phyloP scores from a whole-genome alignment of 1,140 invertebrate species.

The Ctenoplectra terminalis region DNA sequence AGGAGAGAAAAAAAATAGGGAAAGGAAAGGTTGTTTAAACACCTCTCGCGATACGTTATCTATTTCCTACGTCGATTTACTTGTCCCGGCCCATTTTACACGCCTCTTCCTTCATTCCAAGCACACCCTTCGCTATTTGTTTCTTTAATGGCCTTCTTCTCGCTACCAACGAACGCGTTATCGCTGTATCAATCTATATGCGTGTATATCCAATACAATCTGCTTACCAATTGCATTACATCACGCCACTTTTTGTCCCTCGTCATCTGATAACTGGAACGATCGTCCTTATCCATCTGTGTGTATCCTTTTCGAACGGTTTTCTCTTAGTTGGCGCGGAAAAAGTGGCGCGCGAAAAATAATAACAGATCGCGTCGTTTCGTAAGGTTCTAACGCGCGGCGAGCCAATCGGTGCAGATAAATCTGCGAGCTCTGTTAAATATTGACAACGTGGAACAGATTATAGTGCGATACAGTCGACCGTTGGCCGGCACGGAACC shows the following conservation, averaged over 20 bases:
- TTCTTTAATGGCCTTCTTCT: conserved; percentile 45
- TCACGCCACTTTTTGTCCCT: neutral
- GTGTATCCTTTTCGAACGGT: neutral
- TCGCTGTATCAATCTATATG: conserved; percentile 44
- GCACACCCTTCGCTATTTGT: conserved; percentile 66
- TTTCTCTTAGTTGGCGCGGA: neutral
- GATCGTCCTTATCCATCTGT: conserved; percentile 7
- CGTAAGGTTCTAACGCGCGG: neutral
- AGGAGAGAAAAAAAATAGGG: neutral
- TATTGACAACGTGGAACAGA: conserved; percentile 15
- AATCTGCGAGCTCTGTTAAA: conserved; percentile 1
- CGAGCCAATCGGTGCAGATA: neutral
- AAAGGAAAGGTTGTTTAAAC: conserved; percentile 23
- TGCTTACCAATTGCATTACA: conserved; percentile 49
- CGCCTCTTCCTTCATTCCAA: conserved; percentile 56
- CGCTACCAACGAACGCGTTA: conserved; percentile 41
- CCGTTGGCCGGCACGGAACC: neutral
- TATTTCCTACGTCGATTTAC: conserved; percentile 43
- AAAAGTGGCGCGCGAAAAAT: too few species aligned
- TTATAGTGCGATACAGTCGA: neutral
- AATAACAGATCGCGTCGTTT: conserved; percentile 18
- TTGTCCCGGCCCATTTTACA: conserved; percentile 40
- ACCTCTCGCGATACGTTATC: conserved; percentile 20
- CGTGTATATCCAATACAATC: conserved; percentile 37
- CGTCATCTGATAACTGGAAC: conserved; percentile 22